These are phyloP conservation scores for Xylophagus ater DNA, from an alignment of 2,888 invertebrate species.

Conservation along the genomic window DNA sequence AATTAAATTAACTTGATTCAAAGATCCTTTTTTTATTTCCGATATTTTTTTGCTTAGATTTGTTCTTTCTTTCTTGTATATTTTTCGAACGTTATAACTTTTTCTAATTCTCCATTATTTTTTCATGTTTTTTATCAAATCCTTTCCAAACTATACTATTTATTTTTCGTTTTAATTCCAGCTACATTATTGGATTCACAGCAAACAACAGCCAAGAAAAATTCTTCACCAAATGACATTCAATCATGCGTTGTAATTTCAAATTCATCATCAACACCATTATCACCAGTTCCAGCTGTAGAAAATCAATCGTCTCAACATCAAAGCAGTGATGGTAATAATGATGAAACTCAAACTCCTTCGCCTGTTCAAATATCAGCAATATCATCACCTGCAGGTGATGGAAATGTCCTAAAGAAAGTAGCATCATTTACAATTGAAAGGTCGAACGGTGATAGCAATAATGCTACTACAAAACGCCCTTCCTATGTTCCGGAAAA, in stretches of 20 bases:
- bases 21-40: slow-evolving; percentile 4
- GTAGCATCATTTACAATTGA: slow-evolving; percentile 74
- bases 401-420: slow-evolving; percentile 68
- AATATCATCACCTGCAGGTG: slow-evolving; percentile 24
- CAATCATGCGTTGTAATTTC: slow-evolving; percentile 40
- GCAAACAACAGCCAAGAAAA: slow-evolving; percentile 20
- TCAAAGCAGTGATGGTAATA: slow-evolving; percentile 8
- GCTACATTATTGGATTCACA: slow-evolving; percentile 20
- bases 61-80: neutral
- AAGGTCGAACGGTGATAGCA: slow-evolving; percentile 38
- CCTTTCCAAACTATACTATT: slow-evolving; percentile 9
- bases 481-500: slow-evolving; percentile 77
- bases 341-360: slow-evolving; percentile 39
- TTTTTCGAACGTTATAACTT: slow-evolving; percentile 2
- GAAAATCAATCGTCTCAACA: neutral
- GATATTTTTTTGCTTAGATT: too few species aligned
- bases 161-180: slow-evolving; percentile 17
- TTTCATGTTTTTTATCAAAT: neutral
- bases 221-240: slow-evolving; percentile 29
- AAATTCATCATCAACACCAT: slow-evolving; percentile 28
- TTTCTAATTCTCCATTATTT: neutral
- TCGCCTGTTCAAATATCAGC: slow-evolving; percentile 25
- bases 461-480: slow-evolving; percentile 45
- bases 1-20: slow-evolving; percentile 15
- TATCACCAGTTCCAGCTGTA: slow-evolving; percentile 1